These are phyloP conservation scores for Synergus laeviventris DNA, from an alignment of 2,888 invertebrate species.

Conservation along the genomic window DNA sequence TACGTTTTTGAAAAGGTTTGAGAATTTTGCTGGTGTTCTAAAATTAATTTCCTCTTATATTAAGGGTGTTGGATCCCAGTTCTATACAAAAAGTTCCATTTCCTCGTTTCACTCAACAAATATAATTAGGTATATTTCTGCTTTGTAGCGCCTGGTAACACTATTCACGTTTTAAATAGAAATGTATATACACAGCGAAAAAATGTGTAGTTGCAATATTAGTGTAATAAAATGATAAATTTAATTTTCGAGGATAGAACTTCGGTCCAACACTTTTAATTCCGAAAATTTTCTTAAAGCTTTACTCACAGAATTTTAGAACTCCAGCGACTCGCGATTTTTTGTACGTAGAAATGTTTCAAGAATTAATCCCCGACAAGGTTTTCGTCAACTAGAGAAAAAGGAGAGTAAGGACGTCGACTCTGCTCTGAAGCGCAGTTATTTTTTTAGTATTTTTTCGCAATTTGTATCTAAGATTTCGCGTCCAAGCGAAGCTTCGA, in stretches of 20 bases:
- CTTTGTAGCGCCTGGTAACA: background rate
- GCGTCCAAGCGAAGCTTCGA: constrained; percentile 65
- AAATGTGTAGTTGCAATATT: no score
- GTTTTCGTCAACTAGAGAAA: constrained; percentile 38
- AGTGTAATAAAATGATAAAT: no score
- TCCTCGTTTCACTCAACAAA: background rate
- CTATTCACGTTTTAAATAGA: background rate
- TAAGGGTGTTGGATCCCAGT: no score
- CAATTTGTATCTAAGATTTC: constrained; percentile 56
- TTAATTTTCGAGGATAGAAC: background rate
- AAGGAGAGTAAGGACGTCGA: constrained; percentile 37
- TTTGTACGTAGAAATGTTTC: background rate
- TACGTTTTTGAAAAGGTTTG: constrained; percentile 22
- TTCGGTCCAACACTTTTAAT: no score
- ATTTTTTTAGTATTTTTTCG: constrained; percentile 55
- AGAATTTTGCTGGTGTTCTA: constrained; percentile 12
- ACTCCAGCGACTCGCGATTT: background rate
- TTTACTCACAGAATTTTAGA: background rate
- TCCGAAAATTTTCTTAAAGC: background rate
- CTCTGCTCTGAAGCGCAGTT: constrained; percentile 52
- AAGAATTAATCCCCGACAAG: background rate
- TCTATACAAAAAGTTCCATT: background rate
- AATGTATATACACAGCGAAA: no score
- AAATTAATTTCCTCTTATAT: background rate
- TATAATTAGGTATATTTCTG: no score